A percentile compares a stretch with the other conserved stretches of the same genome.
phyloP scores from a whole-genome alignment of 2,113 vertebrate genomes.

The Sitta europaea region DNA sequence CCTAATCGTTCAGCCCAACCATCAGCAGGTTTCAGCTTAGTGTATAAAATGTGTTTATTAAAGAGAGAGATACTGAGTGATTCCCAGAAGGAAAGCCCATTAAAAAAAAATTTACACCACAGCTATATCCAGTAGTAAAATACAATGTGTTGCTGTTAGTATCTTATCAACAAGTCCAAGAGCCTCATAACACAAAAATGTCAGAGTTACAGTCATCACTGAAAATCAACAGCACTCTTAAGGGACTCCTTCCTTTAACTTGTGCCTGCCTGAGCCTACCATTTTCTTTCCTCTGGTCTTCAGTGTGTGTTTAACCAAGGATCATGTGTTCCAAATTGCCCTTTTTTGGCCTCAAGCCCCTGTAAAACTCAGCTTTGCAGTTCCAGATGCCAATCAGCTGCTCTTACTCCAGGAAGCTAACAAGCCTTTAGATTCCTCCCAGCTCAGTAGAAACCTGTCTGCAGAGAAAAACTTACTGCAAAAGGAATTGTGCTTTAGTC shows the following conservation, averaged over 20 bases:
- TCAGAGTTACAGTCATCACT: background rate
- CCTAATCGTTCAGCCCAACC: background rate
- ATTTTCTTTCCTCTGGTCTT: background rate
- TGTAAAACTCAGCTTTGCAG: background rate
- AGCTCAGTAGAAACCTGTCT: background rate
- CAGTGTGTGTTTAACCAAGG: background rate
- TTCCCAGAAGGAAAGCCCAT: background rate
- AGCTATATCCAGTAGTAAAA: background rate
- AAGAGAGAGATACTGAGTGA: background rate
- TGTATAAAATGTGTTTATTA: background rate
- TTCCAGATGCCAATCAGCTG: constrained; percentile 35
- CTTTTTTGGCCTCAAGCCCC: background rate
- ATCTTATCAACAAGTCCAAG: background rate
- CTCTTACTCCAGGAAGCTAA: constrained; percentile 10
- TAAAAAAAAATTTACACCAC: background rate
- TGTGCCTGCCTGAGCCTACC: background rate
- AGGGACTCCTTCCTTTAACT: background rate
- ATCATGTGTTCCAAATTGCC: background rate
- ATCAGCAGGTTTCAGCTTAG: background rate
- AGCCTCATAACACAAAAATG: background rate
- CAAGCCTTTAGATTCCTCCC: constrained; percentile 3
- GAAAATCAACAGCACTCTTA: background rate
- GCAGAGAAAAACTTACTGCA: background rate
- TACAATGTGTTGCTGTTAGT: background rate
- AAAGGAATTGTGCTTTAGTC: background rate